Base-by-base conservation (phyloP, 2,797 vertebrate species). In the Ptychobarbus kaznakovi region DNA sequence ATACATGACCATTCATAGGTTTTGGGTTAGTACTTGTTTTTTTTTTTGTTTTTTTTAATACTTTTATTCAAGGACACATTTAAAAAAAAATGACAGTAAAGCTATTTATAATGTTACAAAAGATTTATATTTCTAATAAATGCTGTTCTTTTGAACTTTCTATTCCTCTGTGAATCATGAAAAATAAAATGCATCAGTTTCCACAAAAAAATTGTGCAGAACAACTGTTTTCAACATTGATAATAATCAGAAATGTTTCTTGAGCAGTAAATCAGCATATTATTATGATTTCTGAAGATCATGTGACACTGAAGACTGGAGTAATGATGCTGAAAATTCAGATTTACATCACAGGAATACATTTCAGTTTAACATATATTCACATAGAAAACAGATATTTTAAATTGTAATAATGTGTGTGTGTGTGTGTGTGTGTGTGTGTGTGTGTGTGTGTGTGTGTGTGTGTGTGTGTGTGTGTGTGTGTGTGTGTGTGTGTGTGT, bases 301-400 rank as follows among this genome's bases (percentile, higher is more conserved):
- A 58, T 58, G 56, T n/a, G 22, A 11, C 56, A n/a, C 56, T 56
- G 20, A 56, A 56, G 20, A 56, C 53, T 56, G 53, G 1, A 56
- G 53, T 3, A 58, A n/a, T 58, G 9, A n/a, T 58, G 53, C 20
- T 56, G 53, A 61, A 61, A 61, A 61, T 61, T 2, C 58, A 61
- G 53, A 2, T n/a, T 0, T 0, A 2, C 15, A 58, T 58, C 20
- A 58, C 53, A 58, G 20, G 3, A n/a, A 58, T 58, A 63, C 1
- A 63, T 63, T 6, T 4, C n/a, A 11, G 1, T 28, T 63, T 13
- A 25, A 13, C n/a, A 63, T 0, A n/a, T 1, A 63, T 6, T 63
- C n/a, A 63, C n/a, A 63, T 0, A 6, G 11, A 28, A 6, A 25
- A 11, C n/a, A 28, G 58, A 0, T n/a, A 0, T 6, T 25, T 25